A percentile compares a stretch with the other conserved stretches of the same genome.
These are phyloP conservation scores for Baccha elongata DNA, from an alignment of 2,888 invertebrate genomes.

Conservation along the genomic window DNA sequence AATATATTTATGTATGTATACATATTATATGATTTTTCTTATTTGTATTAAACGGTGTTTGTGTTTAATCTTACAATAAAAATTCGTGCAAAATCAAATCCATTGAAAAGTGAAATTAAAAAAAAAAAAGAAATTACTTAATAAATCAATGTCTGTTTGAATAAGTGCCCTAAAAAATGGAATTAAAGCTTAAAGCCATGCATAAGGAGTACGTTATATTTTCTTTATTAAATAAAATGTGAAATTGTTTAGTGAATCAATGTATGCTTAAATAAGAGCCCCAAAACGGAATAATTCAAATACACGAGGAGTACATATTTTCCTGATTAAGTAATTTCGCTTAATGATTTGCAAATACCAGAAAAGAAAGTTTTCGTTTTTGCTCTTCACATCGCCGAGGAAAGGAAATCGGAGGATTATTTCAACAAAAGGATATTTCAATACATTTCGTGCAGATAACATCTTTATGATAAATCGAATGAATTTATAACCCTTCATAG, in stretches of 20 bases:
- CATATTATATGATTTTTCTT: conserved; percentile 3
- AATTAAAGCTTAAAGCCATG: not conserved
- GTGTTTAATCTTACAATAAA: not conserved
- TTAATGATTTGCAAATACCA: conserved; percentile 40
- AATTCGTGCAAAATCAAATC: not conserved
- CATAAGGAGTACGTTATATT: too few species aligned
- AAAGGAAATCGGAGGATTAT: conserved; percentile 20
- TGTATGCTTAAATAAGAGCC: too few species aligned
- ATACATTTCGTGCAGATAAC: too few species aligned
- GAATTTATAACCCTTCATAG: too few species aligned
- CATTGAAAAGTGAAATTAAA: not conserved
- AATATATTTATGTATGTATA: not conserved
- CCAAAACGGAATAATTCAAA: too few species aligned
- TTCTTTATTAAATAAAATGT: too few species aligned
- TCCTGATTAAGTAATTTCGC: conserved; percentile 12
- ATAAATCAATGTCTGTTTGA: conserved; percentile 3
- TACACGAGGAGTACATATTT: conserved; percentile 11
- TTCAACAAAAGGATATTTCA: not conserved
- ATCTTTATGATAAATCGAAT: too few species aligned
- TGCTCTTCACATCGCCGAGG: not conserved
- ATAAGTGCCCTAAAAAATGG: conserved; percentile 12
- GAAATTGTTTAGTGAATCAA: too few species aligned
- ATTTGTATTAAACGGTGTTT: not conserved
- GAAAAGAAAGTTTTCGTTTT: conserved; percentile 14
- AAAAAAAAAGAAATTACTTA: not conserved